Evolutionary conservation across 2,888 invertebrate species (phyloP).

Genomic region (Cerastis rubricosa): DNA sequence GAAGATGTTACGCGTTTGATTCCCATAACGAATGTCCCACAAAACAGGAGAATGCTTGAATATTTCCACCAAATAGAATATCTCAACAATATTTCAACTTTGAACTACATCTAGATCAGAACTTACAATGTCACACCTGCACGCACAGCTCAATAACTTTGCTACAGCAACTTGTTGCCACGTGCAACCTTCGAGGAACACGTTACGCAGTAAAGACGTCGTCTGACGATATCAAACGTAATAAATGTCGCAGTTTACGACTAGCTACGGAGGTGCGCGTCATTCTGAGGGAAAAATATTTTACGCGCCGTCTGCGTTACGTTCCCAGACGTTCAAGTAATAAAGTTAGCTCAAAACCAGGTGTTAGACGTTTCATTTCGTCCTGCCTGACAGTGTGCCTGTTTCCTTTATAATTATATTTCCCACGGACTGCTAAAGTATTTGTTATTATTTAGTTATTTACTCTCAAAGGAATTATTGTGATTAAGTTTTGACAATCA

Average conservation of each 20-base stretch:
- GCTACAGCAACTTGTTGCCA: conserved; percentile 72
- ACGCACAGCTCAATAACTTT: conserved; percentile 45
- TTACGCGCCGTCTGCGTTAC: conserved; percentile 65
- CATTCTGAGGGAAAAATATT: conserved; percentile 79
- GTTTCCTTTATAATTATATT: conserved; percentile 51
- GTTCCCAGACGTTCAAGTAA: conserved; percentile 73
- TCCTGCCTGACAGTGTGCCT: conserved; percentile 43
- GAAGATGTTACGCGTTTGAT: not conserved
- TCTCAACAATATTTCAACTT: not conserved
- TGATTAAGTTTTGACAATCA: conserved; percentile 34
- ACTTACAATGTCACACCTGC: conserved; percentile 23
- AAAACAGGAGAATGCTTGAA: not conserved
- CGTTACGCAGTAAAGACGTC: conserved; percentile 68
- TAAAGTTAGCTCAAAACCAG: conserved; percentile 80
- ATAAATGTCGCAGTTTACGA: conserved; percentile 84
- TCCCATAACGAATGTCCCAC: not conserved
- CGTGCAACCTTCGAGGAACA: conserved; percentile 54
- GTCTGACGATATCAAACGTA: conserved; percentile 78
- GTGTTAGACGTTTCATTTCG: conserved; percentile 76
- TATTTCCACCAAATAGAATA: not conserved
- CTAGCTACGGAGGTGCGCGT: conserved; percentile 72
- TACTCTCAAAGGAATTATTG: not conserved
- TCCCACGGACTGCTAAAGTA: not conserved
- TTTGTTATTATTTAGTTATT: conserved; percentile 31
- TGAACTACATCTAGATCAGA: not conserved